Evolutionary conservation across 37 sponge, comb jelly and placozoan genomes (phyloP).

Genomic region (Amphimedon queenslandica): DNA sequence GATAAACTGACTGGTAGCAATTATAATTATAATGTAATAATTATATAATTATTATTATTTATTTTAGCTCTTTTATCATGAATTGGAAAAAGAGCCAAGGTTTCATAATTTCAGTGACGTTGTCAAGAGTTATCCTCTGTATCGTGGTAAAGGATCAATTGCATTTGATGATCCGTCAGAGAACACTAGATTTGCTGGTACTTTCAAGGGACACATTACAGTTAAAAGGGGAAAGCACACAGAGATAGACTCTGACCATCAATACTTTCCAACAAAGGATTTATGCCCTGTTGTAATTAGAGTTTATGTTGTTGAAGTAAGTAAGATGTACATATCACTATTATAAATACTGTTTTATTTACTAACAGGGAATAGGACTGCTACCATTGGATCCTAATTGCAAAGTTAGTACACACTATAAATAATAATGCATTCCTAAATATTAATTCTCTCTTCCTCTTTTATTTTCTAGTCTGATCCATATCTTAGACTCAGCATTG

Average conservation of each 20-base stretch:
- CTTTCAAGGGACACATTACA: slow-evolving; percentile 60
- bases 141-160: slow-evolving; percentile 64
- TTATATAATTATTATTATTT: not conserved
- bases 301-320: too few relatives aligned
- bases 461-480: slow-evolving; percentile 55
- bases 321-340: too few relatives aligned
- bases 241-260: not conserved
- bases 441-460: not conserved
- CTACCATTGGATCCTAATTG: slow-evolving; percentile 67
- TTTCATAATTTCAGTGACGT: slow-evolving; percentile 56
- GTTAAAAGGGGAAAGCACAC: slow-evolving; percentile 3
- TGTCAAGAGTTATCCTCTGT: slow-evolving; percentile 59
- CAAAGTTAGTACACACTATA: too few relatives aligned
- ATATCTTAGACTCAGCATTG: slow-evolving; percentile 62
- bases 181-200: too few relatives aligned
- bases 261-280: too few relatives aligned
- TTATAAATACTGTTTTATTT: not conserved
- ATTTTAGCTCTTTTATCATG: not conserved
- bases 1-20: not conserved
- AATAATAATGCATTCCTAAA: not conserved
- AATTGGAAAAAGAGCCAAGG: slow-evolving; percentile 42
- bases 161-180: slow-evolving; percentile 43
- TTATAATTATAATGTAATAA: not conserved
- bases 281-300: too few relatives aligned
- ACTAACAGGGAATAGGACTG: slow-evolving; percentile 57